Base-by-base conservation (phyloP, 2,113 vertebrate genomes). In the Tachycineta bicolor region DNA sequence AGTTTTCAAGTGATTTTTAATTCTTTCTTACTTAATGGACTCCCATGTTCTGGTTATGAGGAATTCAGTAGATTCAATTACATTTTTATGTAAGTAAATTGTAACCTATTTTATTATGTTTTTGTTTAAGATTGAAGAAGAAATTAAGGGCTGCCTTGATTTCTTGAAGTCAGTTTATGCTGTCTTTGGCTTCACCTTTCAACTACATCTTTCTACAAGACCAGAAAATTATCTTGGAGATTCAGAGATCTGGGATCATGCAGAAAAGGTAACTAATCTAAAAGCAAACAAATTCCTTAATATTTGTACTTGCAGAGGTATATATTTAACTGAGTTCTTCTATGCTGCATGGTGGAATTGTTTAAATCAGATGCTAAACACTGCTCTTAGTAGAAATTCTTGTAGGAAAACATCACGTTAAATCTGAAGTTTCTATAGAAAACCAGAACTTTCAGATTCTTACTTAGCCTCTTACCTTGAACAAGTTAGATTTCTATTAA, bases 121-220 rank as follows among this genome's bases (percentile, higher is more conserved):
- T 97, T 69, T 2, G 7, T 98, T 97, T 90, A 97, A 99, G 99
- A 99, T 99, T 15, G 98, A 98, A 97, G 97, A 98, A 6, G 99
- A 99, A 97, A 99, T 99, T 93, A 98, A 98, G 76, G 98, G 98
- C 23, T 99, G 99, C 79, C 97, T 99, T 91, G 97, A 99, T 88
- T 99, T 99, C 97, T 92, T 99, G 70, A 98, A 98, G 71, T 98
- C 98, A 14, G 98, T 99, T 34, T 99, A 99, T 64, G 83, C 98
- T 21, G 97, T 98, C 8, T 99, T 99, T 71, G 99, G 99, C 50
- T 99, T 99, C 95, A 98, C 99, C 77, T 99, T 99, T 97, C 99
- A 99, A 97, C 97, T 99, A 26, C 89, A 98, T 92, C 98, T 99
- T 73, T 99, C 99, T 49, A 99, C 99, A 22, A 98, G 99, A 60